Base-by-base conservation (phyloP, 2,888 invertebrate genomes). In the Endomychus coccineus region DNA sequence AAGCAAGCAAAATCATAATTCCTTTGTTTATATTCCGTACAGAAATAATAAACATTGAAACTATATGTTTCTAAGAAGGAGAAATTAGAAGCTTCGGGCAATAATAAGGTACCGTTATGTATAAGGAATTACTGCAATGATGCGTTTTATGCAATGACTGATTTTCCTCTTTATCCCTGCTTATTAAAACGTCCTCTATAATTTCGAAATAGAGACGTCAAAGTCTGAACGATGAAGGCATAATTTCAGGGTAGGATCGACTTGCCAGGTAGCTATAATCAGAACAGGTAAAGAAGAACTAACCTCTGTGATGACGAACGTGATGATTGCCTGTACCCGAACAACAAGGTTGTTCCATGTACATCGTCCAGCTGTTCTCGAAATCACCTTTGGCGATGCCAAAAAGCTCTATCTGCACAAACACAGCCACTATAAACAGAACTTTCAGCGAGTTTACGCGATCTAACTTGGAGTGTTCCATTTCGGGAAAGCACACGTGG, bases 261-360 rank as follows among this genome's bases (percentile, higher is more conserved):
- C n/a, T n/a, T 6, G n/a, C 6, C 21, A 19, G 21, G 21, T 19
- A 19, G n/a, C 6, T 7, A 19, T n/a, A 19, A 19, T n/a, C 21
- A 19, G 21, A 19, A 19, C 21, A 19, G n/a, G 21, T 19, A 19
- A 19, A 19, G 21, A 19, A 6, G 5, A 28, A 49, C 48, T 37
- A 30, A 68, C 78, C 77, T 76, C 77, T 70, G 49, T 78, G 77
- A 59, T 78, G 78, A 43, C 78, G 62, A 43, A 78, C 71, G 39
- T 76, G 74, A 56, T 77, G 76, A 39, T 71, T 66, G 37, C 59
- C 60, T 32, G 68, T 69, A 24, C 74, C 71, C 37, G 74, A 68
- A 62, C 78, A 78, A 59, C 78, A 78, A 27, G 77, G 77, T 59
- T 75, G 74, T 66, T 78, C 78, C 68, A 74, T 74, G 60, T 72